Conservation (phyloP, 1,140 invertebrate species). For the Drosophila sproati region DNA sequence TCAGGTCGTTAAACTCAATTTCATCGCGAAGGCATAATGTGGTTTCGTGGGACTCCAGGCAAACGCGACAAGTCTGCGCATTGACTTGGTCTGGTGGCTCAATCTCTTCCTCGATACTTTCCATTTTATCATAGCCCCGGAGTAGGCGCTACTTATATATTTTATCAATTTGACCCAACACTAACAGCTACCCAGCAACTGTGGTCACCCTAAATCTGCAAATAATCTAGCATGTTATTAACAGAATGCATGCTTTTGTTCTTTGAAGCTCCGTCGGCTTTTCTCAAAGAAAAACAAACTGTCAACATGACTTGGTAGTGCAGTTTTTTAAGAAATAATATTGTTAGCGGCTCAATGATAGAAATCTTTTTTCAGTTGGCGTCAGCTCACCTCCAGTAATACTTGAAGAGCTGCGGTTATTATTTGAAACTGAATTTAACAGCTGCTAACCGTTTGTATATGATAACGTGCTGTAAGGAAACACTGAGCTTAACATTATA, state of each 20-base stretch:
- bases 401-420: too few species aligned
- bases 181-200: neutral
- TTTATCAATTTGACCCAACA: conserved; percentile 22
- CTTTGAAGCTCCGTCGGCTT: neutral
- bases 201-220: neutral
- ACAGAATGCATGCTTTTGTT: neutral
- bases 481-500: neutral
- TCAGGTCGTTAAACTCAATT: conserved; percentile 64
- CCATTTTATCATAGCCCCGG: conserved; percentile 33
- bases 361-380: too few species aligned
- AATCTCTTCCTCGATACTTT: neutral
- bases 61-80: conserved; percentile 58
- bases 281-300: neutral
- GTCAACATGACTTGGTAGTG: too few species aligned
- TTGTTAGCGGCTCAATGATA: too few species aligned
- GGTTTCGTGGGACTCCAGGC: conserved; percentile 53
- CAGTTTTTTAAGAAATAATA: too few species aligned
- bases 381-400: too few species aligned
- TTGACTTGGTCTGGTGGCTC: neutral
- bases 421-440: neutral
- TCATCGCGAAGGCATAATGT: conserved; percentile 57
- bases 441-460: neutral
- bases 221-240: neutral
- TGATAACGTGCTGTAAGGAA: too few species aligned
- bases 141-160: neutral